Percentiles rank a stretch among this genome's conserved stretches.
Evolutionary conservation across 2,797 vertebrate genomes (phyloP).

Genomic region (Enteromius anoplus): DNA sequence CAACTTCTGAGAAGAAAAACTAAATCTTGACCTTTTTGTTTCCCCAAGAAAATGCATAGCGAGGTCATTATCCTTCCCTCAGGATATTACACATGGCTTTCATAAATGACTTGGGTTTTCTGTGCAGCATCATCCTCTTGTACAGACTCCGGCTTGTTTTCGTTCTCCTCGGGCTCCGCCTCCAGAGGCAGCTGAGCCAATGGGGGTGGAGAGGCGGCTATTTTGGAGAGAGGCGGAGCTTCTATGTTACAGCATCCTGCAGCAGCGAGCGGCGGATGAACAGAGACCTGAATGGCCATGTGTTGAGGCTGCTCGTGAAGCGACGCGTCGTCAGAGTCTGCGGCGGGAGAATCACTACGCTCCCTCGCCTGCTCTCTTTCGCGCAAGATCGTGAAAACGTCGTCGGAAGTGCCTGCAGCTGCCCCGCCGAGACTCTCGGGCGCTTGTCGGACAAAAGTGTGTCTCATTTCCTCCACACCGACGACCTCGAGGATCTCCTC

Average conservation of each 20-base stretch:
- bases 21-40: slow-evolving; percentile 52
- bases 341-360: slow-evolving; percentile 86
- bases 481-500: slow-evolving; percentile 98
- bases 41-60: slow-evolving; percentile 85
- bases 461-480: slow-evolving; percentile 93
- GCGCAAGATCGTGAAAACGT: slow-evolving; percentile 88
- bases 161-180: slow-evolving; percentile 46
- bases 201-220: slow-evolving; percentile 57
- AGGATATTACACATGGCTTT: slow-evolving; percentile 92
- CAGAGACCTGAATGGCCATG: slow-evolving; percentile 95
- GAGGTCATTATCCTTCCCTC: slow-evolving; percentile 62
- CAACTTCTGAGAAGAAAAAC: slow-evolving; percentile 27
- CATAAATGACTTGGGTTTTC: slow-evolving; percentile 84
- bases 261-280: slow-evolving; percentile 82
- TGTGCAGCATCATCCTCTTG: not conserved
- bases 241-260: slow-evolving; percentile 75
- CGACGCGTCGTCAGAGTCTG: slow-evolving; percentile 90
- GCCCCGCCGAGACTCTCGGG: slow-evolving; percentile 77
- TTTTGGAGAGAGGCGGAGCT: slow-evolving; percentile 66
- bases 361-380: slow-evolving; percentile 76
- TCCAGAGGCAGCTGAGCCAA: slow-evolving; percentile 42
- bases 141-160: slow-evolving; percentile 28
- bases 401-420: slow-evolving; percentile 65
- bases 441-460: slow-evolving; percentile 87
- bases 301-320: slow-evolving; percentile 91